Evolutionary conservation across 1,140 invertebrate genomes (phyloP).

Genomic region (Drosophila arawakana): DNA sequence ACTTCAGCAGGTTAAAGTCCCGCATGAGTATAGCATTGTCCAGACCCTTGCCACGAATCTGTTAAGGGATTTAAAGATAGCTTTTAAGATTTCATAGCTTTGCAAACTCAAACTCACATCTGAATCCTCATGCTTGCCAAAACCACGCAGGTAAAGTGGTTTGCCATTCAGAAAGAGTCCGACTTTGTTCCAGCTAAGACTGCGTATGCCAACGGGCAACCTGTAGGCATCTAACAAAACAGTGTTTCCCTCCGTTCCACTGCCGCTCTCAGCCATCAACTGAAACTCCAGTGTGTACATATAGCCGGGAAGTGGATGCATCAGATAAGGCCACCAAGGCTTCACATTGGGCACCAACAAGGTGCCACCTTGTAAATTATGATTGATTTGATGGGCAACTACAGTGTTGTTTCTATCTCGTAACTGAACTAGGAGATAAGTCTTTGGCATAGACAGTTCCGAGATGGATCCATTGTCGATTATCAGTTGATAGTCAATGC

Average conservation of each 20-base stretch:
- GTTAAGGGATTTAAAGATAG: conserved; percentile 41
- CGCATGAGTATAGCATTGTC: conserved; percentile 94
- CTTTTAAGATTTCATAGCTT: neutral
- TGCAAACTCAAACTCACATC: conserved; percentile 87
- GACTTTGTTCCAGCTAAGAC: conserved; percentile 90
- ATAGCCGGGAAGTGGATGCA: conserved; percentile 92
- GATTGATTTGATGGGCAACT: conserved; percentile 54
- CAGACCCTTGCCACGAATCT: conserved; percentile 95
- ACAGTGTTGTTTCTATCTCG: conserved; percentile 45
- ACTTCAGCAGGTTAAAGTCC: conserved; percentile 97
- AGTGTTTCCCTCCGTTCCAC: conserved; percentile 60
- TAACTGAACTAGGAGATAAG: conserved; percentile 45
- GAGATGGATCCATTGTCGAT: conserved; percentile 17
- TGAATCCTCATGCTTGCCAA: conserved; percentile 97
- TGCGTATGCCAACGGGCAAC: conserved; percentile 94
- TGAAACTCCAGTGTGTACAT: conserved; percentile 88
- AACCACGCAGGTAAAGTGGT: conserved; percentile 95
- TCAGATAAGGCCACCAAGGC: conserved; percentile 97
- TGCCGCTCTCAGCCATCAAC: conserved; percentile 27
- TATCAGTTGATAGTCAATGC: conserved; percentile 68
- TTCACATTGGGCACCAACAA: conserved; percentile 89
- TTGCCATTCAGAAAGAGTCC: conserved; percentile 93
- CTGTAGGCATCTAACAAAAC: conserved; percentile 90
- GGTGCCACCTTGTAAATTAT: conserved; percentile 82
- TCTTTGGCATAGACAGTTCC: neutral